Percentiles rank a stretch among this genome's conserved stretches.
phyloP scores from a whole-genome alignment of 2,888 invertebrate genomes.

The Cabera pusaria region DNA sequence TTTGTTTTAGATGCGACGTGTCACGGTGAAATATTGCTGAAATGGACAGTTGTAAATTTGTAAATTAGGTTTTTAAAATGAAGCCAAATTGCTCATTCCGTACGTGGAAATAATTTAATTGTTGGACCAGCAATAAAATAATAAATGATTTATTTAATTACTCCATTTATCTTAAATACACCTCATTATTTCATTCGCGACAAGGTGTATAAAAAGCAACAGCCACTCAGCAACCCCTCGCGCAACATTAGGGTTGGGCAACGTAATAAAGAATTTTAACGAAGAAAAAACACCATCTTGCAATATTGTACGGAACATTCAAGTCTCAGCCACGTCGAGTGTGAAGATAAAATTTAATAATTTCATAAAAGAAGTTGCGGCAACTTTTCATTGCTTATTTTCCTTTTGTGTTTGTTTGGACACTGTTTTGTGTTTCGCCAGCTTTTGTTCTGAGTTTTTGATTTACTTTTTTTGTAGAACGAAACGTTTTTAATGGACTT shows the following conservation, averaged over 20 bases:
- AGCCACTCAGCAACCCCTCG: conserved; percentile 16
- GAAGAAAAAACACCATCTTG: conserved; percentile 24
- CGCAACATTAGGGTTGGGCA: conserved; percentile 25
- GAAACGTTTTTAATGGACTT: conserved; percentile 4
- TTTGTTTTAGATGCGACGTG: too few relatives aligned
- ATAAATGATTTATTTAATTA: too few relatives aligned
- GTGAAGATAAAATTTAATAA: conserved; percentile 18
- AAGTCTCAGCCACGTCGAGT: conserved; percentile 8
- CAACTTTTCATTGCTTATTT: conserved; percentile 18
- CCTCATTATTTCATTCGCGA: conserved; percentile 2
- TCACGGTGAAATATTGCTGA: too few relatives aligned
- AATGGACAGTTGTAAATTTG: too few relatives aligned
- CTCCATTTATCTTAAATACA: too few relatives aligned
- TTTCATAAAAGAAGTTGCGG: conserved; percentile 17
- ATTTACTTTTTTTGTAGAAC: conserved; percentile 3
- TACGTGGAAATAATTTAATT: too few relatives aligned
- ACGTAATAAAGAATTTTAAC: conserved; percentile 31
- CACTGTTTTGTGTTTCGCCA: conserved; percentile 2
- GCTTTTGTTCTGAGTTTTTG: conserved; percentile 5
- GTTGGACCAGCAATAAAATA: too few relatives aligned
- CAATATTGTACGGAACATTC: conserved; percentile 19
- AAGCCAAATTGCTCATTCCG: too few relatives aligned
- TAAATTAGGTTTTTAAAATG: too few relatives aligned
- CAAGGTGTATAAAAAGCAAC: conserved; percentile 14
- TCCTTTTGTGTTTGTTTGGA: conserved; percentile 12